phyloP scores from a whole-genome alignment of 2,113 vertebrate species.

The Parus major region DNA sequence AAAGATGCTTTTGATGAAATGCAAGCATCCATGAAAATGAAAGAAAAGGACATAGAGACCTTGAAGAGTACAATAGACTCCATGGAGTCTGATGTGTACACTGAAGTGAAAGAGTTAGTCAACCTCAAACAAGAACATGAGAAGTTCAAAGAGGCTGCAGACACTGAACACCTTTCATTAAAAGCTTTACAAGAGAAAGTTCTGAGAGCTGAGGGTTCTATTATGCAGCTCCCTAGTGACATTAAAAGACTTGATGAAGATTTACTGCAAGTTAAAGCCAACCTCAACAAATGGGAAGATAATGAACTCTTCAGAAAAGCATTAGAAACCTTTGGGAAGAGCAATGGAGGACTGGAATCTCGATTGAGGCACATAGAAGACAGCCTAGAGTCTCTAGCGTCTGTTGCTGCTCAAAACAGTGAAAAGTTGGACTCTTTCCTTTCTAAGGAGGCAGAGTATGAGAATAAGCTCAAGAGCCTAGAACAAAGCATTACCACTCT shows the following conservation, averaged over 20 bases:
- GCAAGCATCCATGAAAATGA: slow-evolving; percentile 68
- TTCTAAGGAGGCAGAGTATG: slow-evolving; percentile 69
- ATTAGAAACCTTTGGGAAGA: slow-evolving; percentile 66
- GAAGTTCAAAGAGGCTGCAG: slow-evolving; percentile 77
- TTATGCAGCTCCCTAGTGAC: slow-evolving; percentile 71
- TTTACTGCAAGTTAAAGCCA: slow-evolving; percentile 58
- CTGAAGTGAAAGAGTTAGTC: slow-evolving; percentile 86
- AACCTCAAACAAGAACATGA: slow-evolving; percentile 86
- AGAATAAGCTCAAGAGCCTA: slow-evolving; percentile 71
- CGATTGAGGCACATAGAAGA: slow-evolving; percentile 79
- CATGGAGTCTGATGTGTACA: slow-evolving; percentile 87
- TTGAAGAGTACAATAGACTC: slow-evolving; percentile 81
- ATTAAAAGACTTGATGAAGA: slow-evolving; percentile 70
- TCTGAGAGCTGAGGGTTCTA: slow-evolving; percentile 65
- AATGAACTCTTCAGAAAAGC: slow-evolving; percentile 31
- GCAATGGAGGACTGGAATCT: slow-evolving; percentile 73
- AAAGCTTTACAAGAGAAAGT: slow-evolving; percentile 80
- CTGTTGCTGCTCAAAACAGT: slow-evolving; percentile 51
- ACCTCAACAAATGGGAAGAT: slow-evolving; percentile 60
- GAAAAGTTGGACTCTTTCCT: slow-evolving; percentile 74
- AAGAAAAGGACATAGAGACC: slow-evolving; percentile 72
- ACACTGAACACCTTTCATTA: slow-evolving; percentile 74
- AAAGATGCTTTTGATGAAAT: slow-evolving; percentile 78
- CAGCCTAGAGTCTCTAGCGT: slow-evolving; percentile 47
- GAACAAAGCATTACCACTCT: slow-evolving; percentile 43